Evolutionary conservation across 2,797 vertebrate species (phyloP).

Genomic region (Xiphorhynchus erythropygius): DNA sequence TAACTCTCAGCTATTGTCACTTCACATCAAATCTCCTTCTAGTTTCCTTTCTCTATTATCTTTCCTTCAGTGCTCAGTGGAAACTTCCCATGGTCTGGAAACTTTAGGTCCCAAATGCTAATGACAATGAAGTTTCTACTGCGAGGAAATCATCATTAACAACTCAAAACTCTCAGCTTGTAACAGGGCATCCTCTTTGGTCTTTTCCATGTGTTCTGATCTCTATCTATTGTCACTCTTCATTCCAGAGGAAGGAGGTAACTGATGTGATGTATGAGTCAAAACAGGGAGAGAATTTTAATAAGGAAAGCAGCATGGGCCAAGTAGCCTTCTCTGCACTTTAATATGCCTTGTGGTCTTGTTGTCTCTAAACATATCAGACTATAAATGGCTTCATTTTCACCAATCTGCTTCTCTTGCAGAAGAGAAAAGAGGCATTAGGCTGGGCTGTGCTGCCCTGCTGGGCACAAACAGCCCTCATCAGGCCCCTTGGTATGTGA

Average conservation of each 20-base stretch:
- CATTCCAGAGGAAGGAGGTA: not conserved
- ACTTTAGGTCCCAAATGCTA: not conserved
- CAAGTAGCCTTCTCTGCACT: not conserved
- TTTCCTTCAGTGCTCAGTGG: not conserved
- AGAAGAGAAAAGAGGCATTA: not conserved
- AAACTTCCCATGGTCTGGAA: not conserved
- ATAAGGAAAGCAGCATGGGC: slow-evolving; percentile 8
- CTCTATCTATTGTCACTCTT: not conserved
- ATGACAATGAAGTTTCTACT: not conserved
- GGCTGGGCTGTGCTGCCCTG: not conserved
- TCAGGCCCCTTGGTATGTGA: accelerated
- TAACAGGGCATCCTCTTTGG: not conserved
- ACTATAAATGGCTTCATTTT: not conserved
- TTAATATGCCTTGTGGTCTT: not conserved
- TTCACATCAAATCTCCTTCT: not conserved
- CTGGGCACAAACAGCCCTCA: not conserved
- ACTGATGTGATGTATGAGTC: not conserved
- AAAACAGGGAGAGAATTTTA: slow-evolving; percentile 22
- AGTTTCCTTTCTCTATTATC: not conserved
- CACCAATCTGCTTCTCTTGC: not conserved
- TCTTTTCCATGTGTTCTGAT: not conserved
- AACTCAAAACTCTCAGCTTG: not conserved
- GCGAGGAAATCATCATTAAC: not conserved
- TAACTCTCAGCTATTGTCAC: accelerated
- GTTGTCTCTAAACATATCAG: not conserved